A percentile compares a stretch with the other conserved stretches of the same genome.
Evolutionary conservation across 2,888 invertebrate species (phyloP).

Genomic region (Podotricha telesiphe): DNA sequence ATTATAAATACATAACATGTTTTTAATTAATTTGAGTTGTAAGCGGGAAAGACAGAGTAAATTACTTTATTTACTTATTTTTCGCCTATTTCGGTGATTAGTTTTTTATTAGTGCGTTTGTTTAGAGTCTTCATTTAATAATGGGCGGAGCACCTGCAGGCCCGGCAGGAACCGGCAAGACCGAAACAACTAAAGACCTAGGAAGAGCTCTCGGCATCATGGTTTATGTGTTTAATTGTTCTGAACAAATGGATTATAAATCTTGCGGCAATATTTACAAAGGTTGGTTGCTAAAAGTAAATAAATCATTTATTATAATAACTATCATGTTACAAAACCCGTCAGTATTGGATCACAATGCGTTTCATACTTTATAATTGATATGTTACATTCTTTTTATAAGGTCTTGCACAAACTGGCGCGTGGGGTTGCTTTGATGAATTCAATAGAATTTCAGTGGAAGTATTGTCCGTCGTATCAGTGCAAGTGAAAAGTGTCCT

Average conservation of each 20-base stretch:
- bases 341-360: too few species aligned
- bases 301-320: too few species aligned
- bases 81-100: too few species aligned
- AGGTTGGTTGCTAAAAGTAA: conserved; percentile 66
- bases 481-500: conserved; percentile 94
- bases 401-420: conserved; percentile 94
- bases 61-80: not conserved
- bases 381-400: too few species aligned
- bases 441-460: conserved; percentile 97
- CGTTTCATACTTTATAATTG: too few species aligned
- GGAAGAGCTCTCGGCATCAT: conserved; percentile 96
- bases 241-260: conserved; percentile 98
- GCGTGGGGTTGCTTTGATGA: conserved; percentile 99
- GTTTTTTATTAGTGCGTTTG: conserved; percentile 34
- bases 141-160: conserved; percentile 99
- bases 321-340: too few species aligned
- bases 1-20: too few species aligned
- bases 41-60: not conserved
- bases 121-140: conserved; percentile 91
- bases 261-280: conserved; percentile 97
- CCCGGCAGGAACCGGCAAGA: conserved; percentile 97
- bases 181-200: conserved; percentile 97
- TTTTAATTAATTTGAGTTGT: too few species aligned
- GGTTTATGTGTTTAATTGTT: conserved; percentile 99
- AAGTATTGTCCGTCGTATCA: conserved; percentile 97